Evolutionary conservation across 2,888 invertebrate species (phyloP).

Genomic region (Saturnia pavonia): DNA sequence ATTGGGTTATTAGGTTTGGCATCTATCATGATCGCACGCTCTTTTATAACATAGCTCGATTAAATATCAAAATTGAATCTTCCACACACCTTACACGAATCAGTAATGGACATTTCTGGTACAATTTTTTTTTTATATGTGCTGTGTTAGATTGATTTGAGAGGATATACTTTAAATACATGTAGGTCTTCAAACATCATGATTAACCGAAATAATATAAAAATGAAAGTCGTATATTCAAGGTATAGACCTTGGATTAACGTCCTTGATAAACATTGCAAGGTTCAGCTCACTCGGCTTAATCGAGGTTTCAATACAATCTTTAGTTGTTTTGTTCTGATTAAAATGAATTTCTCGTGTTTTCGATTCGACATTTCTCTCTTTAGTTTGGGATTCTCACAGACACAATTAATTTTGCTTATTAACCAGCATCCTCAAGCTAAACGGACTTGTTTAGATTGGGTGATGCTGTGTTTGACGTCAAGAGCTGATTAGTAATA

Average conservation of each 20-base stretch:
- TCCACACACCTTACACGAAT: not conserved
- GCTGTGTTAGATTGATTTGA: not conserved
- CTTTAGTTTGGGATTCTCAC: not conserved
- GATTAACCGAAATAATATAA: not conserved
- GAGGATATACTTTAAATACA: no score
- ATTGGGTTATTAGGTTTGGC: no score
- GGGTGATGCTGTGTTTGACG: not conserved
- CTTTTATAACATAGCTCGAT: no score
- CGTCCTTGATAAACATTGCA: not conserved
- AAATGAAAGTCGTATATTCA: not conserved
- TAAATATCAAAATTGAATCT: no score
- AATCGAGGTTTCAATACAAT: not conserved
- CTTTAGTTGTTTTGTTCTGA: not conserved
- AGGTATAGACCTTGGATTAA: not conserved
- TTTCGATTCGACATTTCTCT: not conserved
- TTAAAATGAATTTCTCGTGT: not conserved
- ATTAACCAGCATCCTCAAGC: not conserved
- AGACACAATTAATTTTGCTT: not conserved
- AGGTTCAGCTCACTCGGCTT: not conserved
- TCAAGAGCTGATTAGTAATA: no score
- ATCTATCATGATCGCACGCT: no score
- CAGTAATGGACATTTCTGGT: not conserved
- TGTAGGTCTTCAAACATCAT: no score
- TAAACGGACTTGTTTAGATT: not conserved
- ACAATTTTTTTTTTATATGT: not conserved